A percentile compares a stretch with the other conserved stretches of the same genome.
These are phyloP conservation scores for Esox masquinongy DNA, from an alignment of 2,797 vertebrate species.

Conservation along the genomic window DNA sequence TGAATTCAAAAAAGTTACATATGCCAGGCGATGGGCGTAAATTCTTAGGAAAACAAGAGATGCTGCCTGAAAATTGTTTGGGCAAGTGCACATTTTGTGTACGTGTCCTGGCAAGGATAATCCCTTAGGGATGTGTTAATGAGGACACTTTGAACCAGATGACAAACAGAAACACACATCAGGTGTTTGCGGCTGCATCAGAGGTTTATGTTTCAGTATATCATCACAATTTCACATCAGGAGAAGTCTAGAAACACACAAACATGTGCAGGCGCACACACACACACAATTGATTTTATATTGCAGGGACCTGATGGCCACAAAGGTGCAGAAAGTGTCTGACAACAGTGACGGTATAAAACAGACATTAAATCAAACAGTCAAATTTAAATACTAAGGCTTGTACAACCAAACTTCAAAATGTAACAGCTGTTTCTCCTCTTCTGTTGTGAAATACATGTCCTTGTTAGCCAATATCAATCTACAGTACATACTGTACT, in stretches of 20 bases:
- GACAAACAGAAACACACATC: constrained; percentile 34
- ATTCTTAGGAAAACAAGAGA: too few species aligned
- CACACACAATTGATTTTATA: neutral
- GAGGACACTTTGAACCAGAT: neutral
- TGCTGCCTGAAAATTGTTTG: too few species aligned
- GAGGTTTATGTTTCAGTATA: constrained; percentile 19
- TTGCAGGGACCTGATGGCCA: neutral
- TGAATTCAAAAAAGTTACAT: too few species aligned
- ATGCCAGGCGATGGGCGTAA: too few species aligned
- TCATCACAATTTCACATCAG: constrained; percentile 21
- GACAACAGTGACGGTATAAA: constrained; percentile 1
- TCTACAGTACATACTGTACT: too few species aligned
- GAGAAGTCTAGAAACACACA: neutral
- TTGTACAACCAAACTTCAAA: constrained; percentile 1
- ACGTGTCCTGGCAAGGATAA: too few species aligned
- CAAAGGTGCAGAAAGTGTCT: constrained; percentile 1
- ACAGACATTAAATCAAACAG: constrained; percentile 28
- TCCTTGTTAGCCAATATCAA: neutral
- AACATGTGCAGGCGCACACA: neutral
- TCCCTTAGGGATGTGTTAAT: neutral
- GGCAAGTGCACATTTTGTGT: too few species aligned
- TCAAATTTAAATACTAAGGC: constrained; percentile 11
- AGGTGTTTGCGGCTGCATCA: constrained; percentile 38
- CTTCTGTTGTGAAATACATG: neutral
- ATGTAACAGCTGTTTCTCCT: neutral